Evolutionary conservation across 2,797 vertebrate genomes (phyloP).

Genomic region (Limnodromus scolopaceus): DNA sequence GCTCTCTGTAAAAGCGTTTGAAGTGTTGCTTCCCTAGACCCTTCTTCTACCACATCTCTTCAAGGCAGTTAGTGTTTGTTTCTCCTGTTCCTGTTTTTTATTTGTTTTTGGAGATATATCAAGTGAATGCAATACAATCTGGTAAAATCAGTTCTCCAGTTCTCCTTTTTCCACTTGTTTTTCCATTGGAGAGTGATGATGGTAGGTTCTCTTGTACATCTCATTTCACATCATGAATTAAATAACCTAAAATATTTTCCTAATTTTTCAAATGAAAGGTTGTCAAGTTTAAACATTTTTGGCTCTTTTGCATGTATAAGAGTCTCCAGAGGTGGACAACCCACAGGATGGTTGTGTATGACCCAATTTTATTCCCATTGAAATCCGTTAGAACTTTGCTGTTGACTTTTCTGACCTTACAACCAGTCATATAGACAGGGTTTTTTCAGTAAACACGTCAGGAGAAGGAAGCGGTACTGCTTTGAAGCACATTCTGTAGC

Average conservation of each 20-base stretch:
- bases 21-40: background rate
- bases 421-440: background rate
- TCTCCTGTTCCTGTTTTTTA: background rate
- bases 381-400: background rate
- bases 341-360: background rate
- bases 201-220: background rate
- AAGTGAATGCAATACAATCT: background rate
- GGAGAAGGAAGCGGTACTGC: background rate
- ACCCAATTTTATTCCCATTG: background rate
- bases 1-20: background rate
- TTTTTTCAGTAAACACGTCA: background rate
- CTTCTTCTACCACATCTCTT: background rate
- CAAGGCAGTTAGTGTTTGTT: background rate
- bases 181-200: background rate
- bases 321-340: background rate
- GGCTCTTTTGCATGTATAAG: background rate
- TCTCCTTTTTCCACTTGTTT: background rate
- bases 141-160: background rate
- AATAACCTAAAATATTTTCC: background rate
- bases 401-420: background rate
- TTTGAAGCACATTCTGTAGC: rapidly evolving
- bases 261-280: rapidly evolving
- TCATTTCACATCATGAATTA: background rate
- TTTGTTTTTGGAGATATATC: background rate
- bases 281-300: background rate